Evolutionary conservation across 1,140 invertebrate species (phyloP).

Genomic region (Globodera ellingtonae): DNA sequence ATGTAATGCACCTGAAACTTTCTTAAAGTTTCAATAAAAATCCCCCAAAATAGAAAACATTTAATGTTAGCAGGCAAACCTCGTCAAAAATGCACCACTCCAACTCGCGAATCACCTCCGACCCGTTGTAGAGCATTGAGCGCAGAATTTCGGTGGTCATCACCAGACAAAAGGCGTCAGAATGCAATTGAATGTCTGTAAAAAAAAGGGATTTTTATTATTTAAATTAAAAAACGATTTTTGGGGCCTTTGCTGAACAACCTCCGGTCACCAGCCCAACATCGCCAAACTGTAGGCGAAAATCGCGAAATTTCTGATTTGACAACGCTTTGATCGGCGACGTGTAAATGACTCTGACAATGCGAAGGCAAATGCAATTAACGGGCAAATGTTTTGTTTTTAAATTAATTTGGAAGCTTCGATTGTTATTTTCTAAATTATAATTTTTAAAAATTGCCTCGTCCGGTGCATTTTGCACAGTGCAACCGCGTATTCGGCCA

Average conservation of each 20-base stretch:
- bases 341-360: conserved; percentile 87
- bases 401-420: neutral
- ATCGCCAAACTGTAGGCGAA: conserved; percentile 78
- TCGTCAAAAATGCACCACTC: conserved; percentile 99
- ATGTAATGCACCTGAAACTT: conserved; percentile 83
- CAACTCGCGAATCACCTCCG: conserved; percentile 88
- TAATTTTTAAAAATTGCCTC: conserved; percentile 69
- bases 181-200: conserved; percentile 81
- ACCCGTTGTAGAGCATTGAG: conserved; percentile 94
- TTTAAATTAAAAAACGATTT: neutral
- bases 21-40: too few species aligned
- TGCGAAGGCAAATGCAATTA: too few species aligned
- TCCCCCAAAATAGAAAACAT: neutral
- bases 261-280: conserved; percentile 94
- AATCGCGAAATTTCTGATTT: conserved; percentile 98
- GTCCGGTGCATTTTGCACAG: conserved; percentile 88
- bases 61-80: conserved; percentile 34
- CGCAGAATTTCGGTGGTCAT: conserved; percentile 99
- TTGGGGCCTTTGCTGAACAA: conserved; percentile 29
- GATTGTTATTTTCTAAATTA: neutral
- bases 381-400: neutral
- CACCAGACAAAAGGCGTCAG: conserved; percentile 88
- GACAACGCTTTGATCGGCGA: conserved; percentile 98
- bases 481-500: conserved; percentile 95
- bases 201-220: neutral